phyloP scores from a whole-genome alignment of 2,888 invertebrate species.

The Hecatera dysodea region DNA sequence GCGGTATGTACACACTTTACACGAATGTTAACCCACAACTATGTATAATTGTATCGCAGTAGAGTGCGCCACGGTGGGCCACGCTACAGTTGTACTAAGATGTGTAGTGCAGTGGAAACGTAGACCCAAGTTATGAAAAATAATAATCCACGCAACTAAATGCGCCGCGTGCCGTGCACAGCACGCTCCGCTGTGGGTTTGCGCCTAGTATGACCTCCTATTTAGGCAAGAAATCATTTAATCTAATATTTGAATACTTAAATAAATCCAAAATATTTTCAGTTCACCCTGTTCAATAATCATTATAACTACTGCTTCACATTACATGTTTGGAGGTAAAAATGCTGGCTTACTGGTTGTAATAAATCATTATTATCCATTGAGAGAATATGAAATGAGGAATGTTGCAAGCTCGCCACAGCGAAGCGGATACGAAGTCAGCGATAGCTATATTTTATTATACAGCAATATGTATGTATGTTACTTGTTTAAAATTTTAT shows the following conservation, averaged over 20 bases:
- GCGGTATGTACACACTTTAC: too few relatives aligned
- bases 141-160: too few relatives aligned
- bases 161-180: too few relatives aligned
- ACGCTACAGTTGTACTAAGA: too few relatives aligned
- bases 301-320: conserved; percentile 12
- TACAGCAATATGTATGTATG: conserved; percentile 14
- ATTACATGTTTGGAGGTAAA: conserved; percentile 40
- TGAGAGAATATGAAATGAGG: conserved; percentile 58
- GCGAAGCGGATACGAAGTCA: conserved; percentile 11
- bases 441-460: conserved; percentile 10
- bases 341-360: conserved; percentile 34
- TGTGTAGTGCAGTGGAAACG: too few relatives aligned
- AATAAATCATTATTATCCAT: conserved; percentile 59
- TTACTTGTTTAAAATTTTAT: conserved; percentile 6
- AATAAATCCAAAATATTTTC: conserved; percentile 14
- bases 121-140: too few relatives aligned
- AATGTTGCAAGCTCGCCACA: conserved; percentile 24
- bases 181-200: too few relatives aligned
- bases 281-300: not conserved
- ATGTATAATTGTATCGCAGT: too few relatives aligned
- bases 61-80: too few relatives aligned
- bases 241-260: not conserved
- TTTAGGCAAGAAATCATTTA: not conserved
- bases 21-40: too few relatives aligned
- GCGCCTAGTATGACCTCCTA: not conserved